Evolutionary conservation across 2,113 vertebrate genomes (phyloP).

Genomic region (Vireo altiloquus): DNA sequence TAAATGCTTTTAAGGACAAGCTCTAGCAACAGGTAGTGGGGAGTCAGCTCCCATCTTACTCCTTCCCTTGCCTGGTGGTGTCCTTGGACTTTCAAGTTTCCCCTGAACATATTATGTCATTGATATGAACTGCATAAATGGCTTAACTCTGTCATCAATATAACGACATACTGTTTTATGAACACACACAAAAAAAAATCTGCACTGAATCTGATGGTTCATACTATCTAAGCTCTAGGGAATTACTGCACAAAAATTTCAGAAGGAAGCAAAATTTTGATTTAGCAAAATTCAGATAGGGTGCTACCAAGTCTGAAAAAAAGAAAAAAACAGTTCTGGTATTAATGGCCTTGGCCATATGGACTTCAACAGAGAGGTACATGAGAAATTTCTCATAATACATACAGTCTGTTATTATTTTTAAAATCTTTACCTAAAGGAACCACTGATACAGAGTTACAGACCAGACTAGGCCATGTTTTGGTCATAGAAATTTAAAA

Average conservation of each 20-base stretch:
- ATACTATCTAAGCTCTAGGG: not conserved
- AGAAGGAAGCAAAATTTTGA: not conserved
- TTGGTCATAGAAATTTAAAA: not conserved
- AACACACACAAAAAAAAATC: not conserved
- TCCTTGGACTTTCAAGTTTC: not conserved
- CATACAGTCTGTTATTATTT: accelerated
- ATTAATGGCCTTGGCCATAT: not conserved
- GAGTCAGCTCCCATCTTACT: not conserved
- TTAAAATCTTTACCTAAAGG: not conserved
- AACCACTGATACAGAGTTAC: not conserved
- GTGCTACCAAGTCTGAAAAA: not conserved
- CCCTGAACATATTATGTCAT: not conserved
- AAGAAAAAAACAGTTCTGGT: not conserved
- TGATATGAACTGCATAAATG: not conserved
- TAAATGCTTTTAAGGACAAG: not conserved
- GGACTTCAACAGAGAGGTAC: not conserved
- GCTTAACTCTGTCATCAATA: not conserved
- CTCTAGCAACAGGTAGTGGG: not conserved
- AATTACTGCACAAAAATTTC: not conserved
- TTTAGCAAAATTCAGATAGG: not conserved
- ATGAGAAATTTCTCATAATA: not conserved
- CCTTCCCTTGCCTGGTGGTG: not conserved
- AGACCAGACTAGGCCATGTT: not conserved
- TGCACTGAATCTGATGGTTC: not conserved
- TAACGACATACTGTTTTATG: not conserved